Evolutionary conservation across 2,888 invertebrate species (phyloP).

Genomic region (Athalia circularis): DNA sequence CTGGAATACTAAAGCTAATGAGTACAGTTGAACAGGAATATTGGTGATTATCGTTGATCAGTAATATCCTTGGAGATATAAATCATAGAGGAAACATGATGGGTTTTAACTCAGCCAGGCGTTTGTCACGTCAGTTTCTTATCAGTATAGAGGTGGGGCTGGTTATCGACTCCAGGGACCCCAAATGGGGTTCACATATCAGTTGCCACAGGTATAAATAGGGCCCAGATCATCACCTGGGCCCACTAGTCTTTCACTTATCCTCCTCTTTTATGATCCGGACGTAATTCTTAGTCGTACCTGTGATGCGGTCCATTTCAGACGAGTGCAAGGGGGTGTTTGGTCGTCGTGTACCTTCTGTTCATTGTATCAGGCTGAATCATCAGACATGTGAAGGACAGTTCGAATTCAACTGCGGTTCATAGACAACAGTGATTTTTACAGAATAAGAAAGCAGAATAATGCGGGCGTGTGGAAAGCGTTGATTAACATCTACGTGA

Average conservation of each 20-base stretch:
- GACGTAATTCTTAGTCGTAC: neutral
- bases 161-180: conserved; percentile 68
- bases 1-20: too few relatives aligned
- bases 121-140: conserved; percentile 61
- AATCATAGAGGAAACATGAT: conserved; percentile 23
- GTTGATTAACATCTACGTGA: neutral
- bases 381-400: neutral
- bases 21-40: neutral
- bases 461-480: neutral
- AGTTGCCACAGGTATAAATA: conserved; percentile 66
- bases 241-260: conserved; percentile 65
- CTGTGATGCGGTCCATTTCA: neutral
- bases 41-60: conserved; percentile 24
- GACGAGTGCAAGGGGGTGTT: conserved; percentile 12
- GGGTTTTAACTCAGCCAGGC: conserved; percentile 26
- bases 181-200: conserved; percentile 70
- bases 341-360: neutral
- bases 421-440: conserved; percentile 1
- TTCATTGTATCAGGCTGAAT: neutral
- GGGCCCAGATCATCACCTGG: conserved; percentile 61
- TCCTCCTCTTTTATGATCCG: conserved; percentile 27
- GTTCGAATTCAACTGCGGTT: conserved; percentile 10
- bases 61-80: conserved; percentile 21
- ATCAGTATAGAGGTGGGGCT: conserved; percentile 72
- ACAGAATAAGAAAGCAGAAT: neutral